phyloP scores from a whole-genome alignment of 2,113 vertebrate species.

The Terrapene triunguis region DNA sequence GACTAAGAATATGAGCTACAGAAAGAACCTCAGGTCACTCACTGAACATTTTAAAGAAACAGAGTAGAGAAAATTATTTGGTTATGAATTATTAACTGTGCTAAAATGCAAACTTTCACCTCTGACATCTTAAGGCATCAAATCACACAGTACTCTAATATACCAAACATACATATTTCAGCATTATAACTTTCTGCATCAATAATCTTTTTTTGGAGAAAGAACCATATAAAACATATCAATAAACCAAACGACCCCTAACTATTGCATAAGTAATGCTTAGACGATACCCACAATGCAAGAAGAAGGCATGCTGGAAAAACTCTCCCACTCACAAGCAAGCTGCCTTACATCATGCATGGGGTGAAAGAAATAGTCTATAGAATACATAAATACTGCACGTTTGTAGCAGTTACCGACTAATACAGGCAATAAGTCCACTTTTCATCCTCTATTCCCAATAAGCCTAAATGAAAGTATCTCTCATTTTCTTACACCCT shows the following conservation, averaged over 20 bases:
- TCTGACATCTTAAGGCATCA: not conserved
- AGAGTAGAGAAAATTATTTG: not conserved
- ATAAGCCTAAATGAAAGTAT: not conserved
- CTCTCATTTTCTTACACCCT: not conserved
- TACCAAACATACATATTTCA: not conserved
- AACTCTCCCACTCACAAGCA: not conserved
- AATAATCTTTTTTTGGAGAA: not conserved
- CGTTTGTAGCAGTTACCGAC: not conserved
- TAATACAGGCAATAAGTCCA: not conserved
- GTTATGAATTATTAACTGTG: not conserved
- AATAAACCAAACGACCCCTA: too few relatives aligned
- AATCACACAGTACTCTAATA: not conserved
- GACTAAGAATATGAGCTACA: not conserved
- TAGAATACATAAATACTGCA: not conserved
- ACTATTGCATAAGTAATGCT: not conserved
- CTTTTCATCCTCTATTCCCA: not conserved
- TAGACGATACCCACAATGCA: not conserved
- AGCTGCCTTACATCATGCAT: not conserved
- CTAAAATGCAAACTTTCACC: not conserved
- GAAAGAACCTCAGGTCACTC: not conserved
- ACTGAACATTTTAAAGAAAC: not conserved
- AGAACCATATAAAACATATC: too few relatives aligned
- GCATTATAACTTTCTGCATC: not conserved
- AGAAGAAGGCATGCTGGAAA: not conserved
- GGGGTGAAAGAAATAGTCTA: not conserved